Evolutionary conservation across 1,140 invertebrate species (phyloP).

Genomic region (Dryas iulia): DNA sequence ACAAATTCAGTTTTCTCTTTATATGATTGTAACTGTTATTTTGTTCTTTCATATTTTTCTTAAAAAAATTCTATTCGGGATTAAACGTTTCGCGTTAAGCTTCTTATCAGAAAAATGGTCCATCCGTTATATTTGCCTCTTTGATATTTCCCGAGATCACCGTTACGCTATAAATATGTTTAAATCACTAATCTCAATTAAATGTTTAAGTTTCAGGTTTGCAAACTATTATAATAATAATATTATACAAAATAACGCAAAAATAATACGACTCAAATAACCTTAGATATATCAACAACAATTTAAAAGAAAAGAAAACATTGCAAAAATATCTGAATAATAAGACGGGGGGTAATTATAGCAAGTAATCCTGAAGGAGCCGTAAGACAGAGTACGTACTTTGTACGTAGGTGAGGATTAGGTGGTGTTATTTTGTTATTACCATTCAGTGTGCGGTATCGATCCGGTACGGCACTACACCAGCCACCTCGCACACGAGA

Average conservation of each 20-base stretch:
- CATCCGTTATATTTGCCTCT: background rate
- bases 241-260: too few species aligned
- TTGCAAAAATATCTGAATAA: background rate
- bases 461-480: background rate
- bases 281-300: too few species aligned
- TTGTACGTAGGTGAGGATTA: slow-evolving; percentile 1
- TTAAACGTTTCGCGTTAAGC: background rate
- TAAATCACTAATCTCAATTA: too few species aligned
- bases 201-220: too few species aligned
- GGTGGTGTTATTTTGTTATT: slow-evolving; percentile 3
- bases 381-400: background rate
- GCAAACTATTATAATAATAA: too few species aligned
- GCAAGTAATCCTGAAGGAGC: background rate
- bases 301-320: too few species aligned
- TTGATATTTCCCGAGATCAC: too few species aligned
- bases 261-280: too few species aligned
- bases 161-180: background rate
- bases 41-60: background rate
- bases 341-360: background rate
- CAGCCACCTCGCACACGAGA: background rate
- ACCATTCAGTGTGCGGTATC: background rate
- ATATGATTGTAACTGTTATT: background rate
- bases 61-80: background rate
- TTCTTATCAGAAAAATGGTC: background rate
- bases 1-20: background rate